Percentiles rank a stretch among this genome's conserved stretches.
Conservation (phyloP, 2,888 invertebrate species). For the Antheraea yamamai region DNA sequence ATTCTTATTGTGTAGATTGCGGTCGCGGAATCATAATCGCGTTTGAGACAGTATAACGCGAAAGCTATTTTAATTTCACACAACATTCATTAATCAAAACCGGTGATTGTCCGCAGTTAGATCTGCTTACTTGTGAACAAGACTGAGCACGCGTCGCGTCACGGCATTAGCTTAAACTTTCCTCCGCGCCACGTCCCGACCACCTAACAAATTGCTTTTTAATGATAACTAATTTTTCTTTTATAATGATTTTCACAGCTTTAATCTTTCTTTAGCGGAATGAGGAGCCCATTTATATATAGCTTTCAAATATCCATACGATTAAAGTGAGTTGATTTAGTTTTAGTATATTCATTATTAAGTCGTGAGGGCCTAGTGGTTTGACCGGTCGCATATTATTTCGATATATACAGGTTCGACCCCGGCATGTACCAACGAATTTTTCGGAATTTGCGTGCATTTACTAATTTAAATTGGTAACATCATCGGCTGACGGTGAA, state of each 20-base stretch:
- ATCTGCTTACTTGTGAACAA: conserved; percentile 43
- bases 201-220: conserved; percentile 66
- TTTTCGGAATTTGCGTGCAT: too few relatives aligned
- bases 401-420: too few relatives aligned
- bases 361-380: too few relatives aligned
- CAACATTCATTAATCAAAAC: conserved; percentile 59
- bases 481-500: too few relatives aligned
- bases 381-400: too few relatives aligned
- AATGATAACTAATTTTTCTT: conserved; percentile 64
- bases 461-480: too few relatives aligned
- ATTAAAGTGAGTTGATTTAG: neutral
- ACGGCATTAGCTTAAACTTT: conserved; percentile 42
- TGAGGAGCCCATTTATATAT: neutral
- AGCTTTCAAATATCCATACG: conserved; percentile 19
- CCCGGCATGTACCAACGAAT: too few relatives aligned
- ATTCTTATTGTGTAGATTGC: conserved; percentile 22
- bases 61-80: conserved; percentile 60
- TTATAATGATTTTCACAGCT: conserved; percentile 45
- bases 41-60: conserved; percentile 33
- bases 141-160: conserved; percentile 49
- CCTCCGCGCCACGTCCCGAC: conserved; percentile 43
- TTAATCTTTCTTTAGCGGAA: conserved; percentile 33
- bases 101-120: conserved; percentile 38
- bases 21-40: conserved; percentile 28
- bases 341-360: neutral